These are phyloP conservation scores for Dasyornis broadbenti DNA, from an alignment of 2,113 vertebrate genomes.

Conservation along the genomic window DNA sequence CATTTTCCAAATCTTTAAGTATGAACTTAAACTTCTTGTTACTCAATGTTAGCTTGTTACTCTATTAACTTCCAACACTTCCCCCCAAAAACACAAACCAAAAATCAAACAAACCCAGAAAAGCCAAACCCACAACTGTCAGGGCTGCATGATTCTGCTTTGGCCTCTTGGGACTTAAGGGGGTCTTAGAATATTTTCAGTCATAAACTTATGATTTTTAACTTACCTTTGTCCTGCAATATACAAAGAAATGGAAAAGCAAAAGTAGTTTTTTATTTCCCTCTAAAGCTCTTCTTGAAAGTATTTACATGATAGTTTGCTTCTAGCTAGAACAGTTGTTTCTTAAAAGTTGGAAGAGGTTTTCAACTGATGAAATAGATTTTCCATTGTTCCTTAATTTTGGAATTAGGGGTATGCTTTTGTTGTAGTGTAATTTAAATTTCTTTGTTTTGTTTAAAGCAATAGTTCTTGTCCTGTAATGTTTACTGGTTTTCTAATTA, in stretches of 20 bases:
- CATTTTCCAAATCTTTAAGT: slow-evolving; percentile 91
- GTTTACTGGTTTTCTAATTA: neutral
- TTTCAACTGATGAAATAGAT: neutral
- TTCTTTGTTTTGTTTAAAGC: neutral
- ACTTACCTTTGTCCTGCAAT: neutral
- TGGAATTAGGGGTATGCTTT: neutral
- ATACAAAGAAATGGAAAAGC: neutral
- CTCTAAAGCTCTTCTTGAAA: neutral
- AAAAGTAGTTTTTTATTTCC: neutral
- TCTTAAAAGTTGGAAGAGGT: neutral
- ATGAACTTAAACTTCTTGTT: slow-evolving; percentile 9
- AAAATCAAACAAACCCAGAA: neutral
- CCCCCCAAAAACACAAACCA: neutral
- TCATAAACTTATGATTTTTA: neutral
- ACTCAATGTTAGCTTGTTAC: neutral
- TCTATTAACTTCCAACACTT: neutral
- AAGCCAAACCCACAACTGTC: neutral
- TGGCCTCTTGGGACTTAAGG: neutral
- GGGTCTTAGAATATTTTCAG: neutral
- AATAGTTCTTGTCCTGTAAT: neutral
- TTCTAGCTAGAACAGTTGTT: neutral
- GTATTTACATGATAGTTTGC: neutral
- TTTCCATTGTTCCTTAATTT: neutral
- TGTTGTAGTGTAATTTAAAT: neutral
- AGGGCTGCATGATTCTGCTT: neutral